Percentiles rank a stretch among this genome's conserved stretches.
Conservation (phyloP, 2,797 vertebrate genomes). For the Steatocranus sp. region DNA sequence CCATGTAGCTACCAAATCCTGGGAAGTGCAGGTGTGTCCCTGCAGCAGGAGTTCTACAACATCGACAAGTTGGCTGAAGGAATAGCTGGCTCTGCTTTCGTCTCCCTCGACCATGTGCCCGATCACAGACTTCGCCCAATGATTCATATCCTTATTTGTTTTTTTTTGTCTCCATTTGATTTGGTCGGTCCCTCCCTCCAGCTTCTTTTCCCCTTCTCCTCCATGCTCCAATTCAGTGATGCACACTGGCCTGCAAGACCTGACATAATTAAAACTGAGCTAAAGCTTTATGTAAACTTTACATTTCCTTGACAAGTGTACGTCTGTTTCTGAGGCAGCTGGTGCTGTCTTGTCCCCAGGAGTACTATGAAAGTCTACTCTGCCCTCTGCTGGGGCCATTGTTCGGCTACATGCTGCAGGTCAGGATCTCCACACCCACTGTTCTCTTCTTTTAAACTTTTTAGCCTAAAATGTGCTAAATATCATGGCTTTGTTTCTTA, state of each 20-base stretch:
- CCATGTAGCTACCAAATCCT: constrained; percentile 85
- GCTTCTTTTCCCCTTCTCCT: neutral
- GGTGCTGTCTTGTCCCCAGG: constrained; percentile 87
- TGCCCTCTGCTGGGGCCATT: constrained; percentile 90
- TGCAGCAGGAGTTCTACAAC: constrained; percentile 92
- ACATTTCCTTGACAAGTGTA: constrained; percentile 79
- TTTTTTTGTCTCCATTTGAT: neutral
- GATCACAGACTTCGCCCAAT: constrained; percentile 91
- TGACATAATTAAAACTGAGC: neutral
- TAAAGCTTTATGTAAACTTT: neutral
- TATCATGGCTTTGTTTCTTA: neutral
- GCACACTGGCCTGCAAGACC: neutral
- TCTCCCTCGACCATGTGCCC: constrained; percentile 87
- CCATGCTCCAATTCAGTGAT: neutral
- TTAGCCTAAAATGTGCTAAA: neutral
- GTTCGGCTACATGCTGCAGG: constrained; percentile 89
- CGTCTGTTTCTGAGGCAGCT: constrained; percentile 90
- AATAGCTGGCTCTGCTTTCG: constrained; percentile 84
- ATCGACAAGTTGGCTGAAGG: constrained; percentile 83
- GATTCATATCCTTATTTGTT: constrained; percentile 89
- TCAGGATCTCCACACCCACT: constrained; percentile 51
- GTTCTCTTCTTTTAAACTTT: neutral
- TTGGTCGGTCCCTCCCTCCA: neutral
- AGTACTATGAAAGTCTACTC: constrained; percentile 86
- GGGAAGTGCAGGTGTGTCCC: constrained; percentile 83